Evolutionary conservation across 2,113 vertebrate genomes (phyloP).

Genomic region (Mungos mungo): DNA sequence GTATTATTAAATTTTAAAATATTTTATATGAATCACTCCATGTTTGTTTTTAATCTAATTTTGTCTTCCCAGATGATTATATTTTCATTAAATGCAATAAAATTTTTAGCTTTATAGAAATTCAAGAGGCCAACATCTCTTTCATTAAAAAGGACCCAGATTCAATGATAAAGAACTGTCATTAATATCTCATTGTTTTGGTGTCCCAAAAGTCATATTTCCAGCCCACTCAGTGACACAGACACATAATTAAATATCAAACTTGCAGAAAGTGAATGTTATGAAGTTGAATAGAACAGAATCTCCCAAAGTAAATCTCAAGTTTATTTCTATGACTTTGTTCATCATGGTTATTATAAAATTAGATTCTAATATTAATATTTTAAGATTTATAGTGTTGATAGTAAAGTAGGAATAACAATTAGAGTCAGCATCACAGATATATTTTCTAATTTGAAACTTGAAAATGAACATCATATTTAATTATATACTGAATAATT

Average conservation of each 20-base stretch:
- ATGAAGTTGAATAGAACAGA: background rate
- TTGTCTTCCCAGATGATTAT: background rate
- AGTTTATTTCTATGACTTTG: background rate
- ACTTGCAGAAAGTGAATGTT: background rate
- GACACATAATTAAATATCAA: background rate
- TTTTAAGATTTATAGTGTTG: background rate
- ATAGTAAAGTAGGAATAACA: background rate
- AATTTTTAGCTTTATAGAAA: background rate
- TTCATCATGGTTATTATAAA: background rate
- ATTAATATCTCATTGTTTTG: conserved; percentile 15
- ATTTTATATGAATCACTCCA: conserved; percentile 11
- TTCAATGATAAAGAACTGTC: background rate
- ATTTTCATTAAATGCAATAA: conserved; percentile 12
- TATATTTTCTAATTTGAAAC: conserved; percentile 8
- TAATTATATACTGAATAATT: background rate
- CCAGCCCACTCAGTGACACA: background rate
- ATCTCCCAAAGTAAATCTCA: background rate
- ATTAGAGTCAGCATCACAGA: background rate
- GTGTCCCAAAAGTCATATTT: background rate
- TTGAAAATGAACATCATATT: conserved; percentile 4
- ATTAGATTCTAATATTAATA: background rate
- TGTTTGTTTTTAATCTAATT: background rate
- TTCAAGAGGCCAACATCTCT: background rate
- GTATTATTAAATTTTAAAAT: background rate
- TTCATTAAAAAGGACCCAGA: background rate